phyloP scores from a whole-genome alignment of 2,888 invertebrate species.

The Pollenia angustigena region DNA sequence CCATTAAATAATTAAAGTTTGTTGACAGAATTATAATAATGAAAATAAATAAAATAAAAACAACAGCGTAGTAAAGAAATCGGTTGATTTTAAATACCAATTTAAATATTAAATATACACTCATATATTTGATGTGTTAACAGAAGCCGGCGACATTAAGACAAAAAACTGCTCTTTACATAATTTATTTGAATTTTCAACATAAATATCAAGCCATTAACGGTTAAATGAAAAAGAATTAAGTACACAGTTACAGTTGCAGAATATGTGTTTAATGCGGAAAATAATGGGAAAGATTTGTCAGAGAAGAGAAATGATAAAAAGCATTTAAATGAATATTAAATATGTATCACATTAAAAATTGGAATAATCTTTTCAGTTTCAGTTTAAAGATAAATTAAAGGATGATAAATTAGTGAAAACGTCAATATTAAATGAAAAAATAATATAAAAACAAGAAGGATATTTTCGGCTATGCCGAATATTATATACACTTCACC shows the following conservation, averaged over 20 bases:
- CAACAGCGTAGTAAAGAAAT: conserved; percentile 28
- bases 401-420: no score
- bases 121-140: neutral
- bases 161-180: neutral
- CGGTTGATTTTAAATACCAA: conserved; percentile 30
- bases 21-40: conserved; percentile 42
- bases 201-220: conserved; percentile 3
- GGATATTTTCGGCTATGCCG: no score
- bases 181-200: conserved; percentile 2
- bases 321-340: no score
- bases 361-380: no score
- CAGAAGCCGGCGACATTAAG: neutral
- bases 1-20: conserved; percentile 53
- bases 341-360: no score
- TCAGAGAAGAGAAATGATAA: no score
- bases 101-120: no score
- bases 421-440: no score
- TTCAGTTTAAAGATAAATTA: no score
- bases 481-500: no score
- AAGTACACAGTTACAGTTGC: neutral
- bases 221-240: neutral
- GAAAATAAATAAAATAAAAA: neutral
- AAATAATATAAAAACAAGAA: no score
- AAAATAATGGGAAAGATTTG: no score
- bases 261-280: neutral